Base-by-base conservation (phyloP, 2,888 invertebrate species). In the Tinea trinotella region DNA sequence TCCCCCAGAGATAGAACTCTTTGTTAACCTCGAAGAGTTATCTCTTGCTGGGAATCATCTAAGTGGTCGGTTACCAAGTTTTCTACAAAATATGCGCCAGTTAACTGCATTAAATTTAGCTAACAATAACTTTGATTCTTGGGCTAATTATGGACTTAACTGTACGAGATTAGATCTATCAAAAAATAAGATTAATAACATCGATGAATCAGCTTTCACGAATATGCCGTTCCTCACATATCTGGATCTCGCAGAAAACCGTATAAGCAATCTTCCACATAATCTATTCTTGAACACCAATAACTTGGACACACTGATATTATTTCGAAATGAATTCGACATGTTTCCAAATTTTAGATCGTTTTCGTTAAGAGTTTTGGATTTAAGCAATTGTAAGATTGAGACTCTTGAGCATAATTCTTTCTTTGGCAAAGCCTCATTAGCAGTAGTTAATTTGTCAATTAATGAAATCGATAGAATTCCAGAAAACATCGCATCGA, bases 241-340 rank as follows among this genome's bases (percentile, higher is more conserved):
- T 20, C 70, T 93, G 12, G 91, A 93, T 70, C 74, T 93, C 62
- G 92, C 93, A 0, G 89, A 87, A 62, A 93, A 93, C 67, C 88
- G 89, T 69, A 81, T 93, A 52, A 76, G 86, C 10, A 68, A 79
- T 18, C 67, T 93, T 56, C 85, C 88, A 57, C 68, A 85, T 1
- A 80, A 81, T 46, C 74, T 89, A 2, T 91, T 93, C 63, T 70
- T 76, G 4, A 78, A 86, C 52, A 89, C 89, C 55, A 76, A 82
- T 18, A 84, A 87, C 30, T 73, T 93, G 40, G 85, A 84, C 46
- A 76, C 75, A 7, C 73, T 93, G 36, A 88, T 90, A 66, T 70
- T 93, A 57, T 91, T 92, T 15, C 84, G 89, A 64, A 92, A 92
- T 69, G 89, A 89, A 59, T 81, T 92, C 57, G 88, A 83, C 20